These are phyloP conservation scores for Eupithecia insigniata DNA, from an alignment of 2,888 invertebrate species.

Conservation along the genomic window DNA sequence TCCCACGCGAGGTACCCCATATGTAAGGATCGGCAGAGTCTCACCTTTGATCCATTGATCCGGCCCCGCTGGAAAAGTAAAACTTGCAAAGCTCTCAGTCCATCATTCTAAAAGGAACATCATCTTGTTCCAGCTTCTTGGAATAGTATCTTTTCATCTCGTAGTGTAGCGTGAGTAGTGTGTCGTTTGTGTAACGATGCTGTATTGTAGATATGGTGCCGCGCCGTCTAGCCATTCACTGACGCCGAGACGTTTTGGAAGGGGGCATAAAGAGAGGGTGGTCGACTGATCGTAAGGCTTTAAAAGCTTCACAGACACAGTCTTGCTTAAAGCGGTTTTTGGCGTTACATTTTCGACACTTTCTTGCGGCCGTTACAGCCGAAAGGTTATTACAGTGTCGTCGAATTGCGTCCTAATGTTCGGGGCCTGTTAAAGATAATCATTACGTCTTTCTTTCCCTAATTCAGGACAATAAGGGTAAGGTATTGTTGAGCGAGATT, in stretches of 20 bases:
- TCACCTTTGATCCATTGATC: conserved; percentile 8
- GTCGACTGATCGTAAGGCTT: conserved; percentile 30
- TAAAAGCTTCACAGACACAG: conserved; percentile 27
- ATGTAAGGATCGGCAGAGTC: not conserved
- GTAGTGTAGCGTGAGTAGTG: conserved; percentile 22
- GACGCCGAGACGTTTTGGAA: conserved; percentile 54
- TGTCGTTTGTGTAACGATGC: conserved; percentile 52
- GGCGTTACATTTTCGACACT: conserved; percentile 30
- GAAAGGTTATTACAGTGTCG: conserved; percentile 40
- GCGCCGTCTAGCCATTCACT: conserved; percentile 70
- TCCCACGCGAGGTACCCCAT: not conserved
- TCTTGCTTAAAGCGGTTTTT: conserved; percentile 27
- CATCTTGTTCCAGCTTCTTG: conserved; percentile 18
- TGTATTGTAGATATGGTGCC: conserved; percentile 63
- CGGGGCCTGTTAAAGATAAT: conserved; percentile 40
- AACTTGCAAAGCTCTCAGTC: not conserved
- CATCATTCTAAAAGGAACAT: conserved; percentile 17
- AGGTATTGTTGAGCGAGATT: conserved; percentile 24
- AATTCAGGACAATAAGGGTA: conserved; percentile 37
- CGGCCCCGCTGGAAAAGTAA: not conserved
- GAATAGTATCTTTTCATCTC: conserved; percentile 19
- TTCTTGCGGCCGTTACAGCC: conserved; percentile 36
- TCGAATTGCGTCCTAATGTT: conserved; percentile 40
- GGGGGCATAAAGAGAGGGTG: conserved; percentile 42
- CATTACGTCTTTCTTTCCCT: conserved; percentile 37